These are phyloP conservation scores for Pyrrhia umbra DNA, from an alignment of 2,888 invertebrate genomes.

Conservation along the genomic window DNA sequence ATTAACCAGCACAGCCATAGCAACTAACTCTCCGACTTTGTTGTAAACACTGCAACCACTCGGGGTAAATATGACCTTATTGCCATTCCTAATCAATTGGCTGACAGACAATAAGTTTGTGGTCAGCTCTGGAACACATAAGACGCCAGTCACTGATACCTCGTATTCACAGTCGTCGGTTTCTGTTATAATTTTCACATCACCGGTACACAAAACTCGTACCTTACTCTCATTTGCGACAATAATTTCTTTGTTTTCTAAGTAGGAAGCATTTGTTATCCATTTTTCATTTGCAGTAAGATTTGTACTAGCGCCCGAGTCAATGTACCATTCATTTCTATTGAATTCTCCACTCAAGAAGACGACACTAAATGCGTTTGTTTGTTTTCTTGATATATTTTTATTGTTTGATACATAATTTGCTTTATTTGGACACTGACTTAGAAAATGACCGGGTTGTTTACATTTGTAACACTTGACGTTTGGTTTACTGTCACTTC, in stretches of 20 bases:
- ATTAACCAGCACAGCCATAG: slow-evolving; percentile 24
- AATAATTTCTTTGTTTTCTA: slow-evolving; percentile 36
- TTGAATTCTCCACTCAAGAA: slow-evolving; percentile 40
- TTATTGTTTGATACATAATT: background rate
- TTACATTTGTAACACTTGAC: slow-evolving; percentile 25
- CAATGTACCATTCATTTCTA: slow-evolving; percentile 55
- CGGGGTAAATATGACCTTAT: slow-evolving; percentile 25
- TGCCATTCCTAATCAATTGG: slow-evolving; percentile 44
- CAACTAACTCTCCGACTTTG: slow-evolving; percentile 25
- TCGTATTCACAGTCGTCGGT: slow-evolving; percentile 28
- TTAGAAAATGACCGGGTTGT: slow-evolving; percentile 16
- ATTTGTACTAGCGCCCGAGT: slow-evolving; percentile 34
- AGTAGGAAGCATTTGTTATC: slow-evolving; percentile 14
- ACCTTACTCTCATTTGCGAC: slow-evolving; percentile 48
- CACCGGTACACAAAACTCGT: slow-evolving; percentile 45
- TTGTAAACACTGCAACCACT: slow-evolving; percentile 37
- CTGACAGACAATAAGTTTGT: slow-evolving; percentile 57
- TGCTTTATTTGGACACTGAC: slow-evolving; percentile 2
- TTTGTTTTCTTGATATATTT: background rate
- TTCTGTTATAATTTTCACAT: slow-evolving; percentile 39
- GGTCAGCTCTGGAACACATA: slow-evolving; percentile 63
- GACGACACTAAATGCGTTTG: slow-evolving; percentile 51
- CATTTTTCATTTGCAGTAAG: slow-evolving; percentile 21
- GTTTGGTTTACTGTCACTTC: too few species aligned
- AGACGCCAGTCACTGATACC: slow-evolving; percentile 37